Percentiles rank a stretch among this genome's conserved stretches.
Evolutionary conservation across 1,140 invertebrate species (phyloP).

Genomic region (Drosophila virilis): DNA sequence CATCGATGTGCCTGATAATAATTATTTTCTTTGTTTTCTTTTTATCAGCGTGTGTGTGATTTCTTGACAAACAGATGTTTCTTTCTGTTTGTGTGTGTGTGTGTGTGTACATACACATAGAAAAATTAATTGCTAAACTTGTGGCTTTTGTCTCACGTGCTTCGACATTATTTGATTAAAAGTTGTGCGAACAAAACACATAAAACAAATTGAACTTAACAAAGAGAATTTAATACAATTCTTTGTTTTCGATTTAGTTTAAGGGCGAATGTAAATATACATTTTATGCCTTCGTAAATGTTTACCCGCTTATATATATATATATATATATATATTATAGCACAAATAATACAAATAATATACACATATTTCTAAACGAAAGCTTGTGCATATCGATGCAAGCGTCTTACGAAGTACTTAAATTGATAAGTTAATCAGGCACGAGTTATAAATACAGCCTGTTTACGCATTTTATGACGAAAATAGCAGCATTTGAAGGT

Average conservation of each 20-base stretch:
- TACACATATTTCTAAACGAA: too few species aligned
- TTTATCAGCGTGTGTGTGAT: slow-evolving; percentile 18
- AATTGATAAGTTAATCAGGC: slow-evolving; percentile 18
- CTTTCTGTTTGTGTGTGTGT: not conserved
- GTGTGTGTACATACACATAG: not conserved
- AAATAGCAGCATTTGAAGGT: slow-evolving; percentile 28
- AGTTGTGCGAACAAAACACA: not conserved
- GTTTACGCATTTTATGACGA: slow-evolving; percentile 43
- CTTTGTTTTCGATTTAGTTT: too few species aligned
- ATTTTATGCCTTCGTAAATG: too few species aligned
- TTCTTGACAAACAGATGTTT: not conserved
- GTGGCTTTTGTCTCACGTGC: slow-evolving; percentile 19
- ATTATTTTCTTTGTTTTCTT: not conserved
- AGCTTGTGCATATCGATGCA: too few species aligned
- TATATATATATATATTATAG: too few species aligned
- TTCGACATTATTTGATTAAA: slow-evolving; percentile 7
- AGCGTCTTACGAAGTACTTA: not conserved
- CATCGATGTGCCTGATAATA: slow-evolving; percentile 8
- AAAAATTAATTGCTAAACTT: not conserved
- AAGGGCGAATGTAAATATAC: too few species aligned
- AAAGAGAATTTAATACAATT: not conserved
- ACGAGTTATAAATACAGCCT: slow-evolving; percentile 6
- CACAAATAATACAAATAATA: too few species aligned
- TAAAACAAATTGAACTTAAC: not conserved
- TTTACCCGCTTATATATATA: too few species aligned